Percentiles rank a stretch among this genome's conserved stretches.
phyloP scores from a whole-genome alignment of 2,888 invertebrate genomes.

The Idaea straminata region DNA sequence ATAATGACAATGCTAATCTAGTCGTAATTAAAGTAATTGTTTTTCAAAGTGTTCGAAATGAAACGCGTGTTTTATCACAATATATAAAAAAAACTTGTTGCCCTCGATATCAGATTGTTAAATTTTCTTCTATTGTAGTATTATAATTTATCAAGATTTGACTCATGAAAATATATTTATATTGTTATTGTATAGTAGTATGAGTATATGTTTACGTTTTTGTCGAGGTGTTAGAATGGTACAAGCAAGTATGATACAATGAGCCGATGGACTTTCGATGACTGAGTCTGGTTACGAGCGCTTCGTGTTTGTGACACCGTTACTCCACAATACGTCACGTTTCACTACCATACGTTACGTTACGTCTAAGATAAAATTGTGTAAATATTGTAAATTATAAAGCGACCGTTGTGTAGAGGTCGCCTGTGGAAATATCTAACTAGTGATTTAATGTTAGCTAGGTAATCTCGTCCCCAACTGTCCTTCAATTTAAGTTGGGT shows the following conservation, averaged over 20 bases:
- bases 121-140: slow-evolving; percentile 68
- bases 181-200: slow-evolving; percentile 75
- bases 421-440: slow-evolving; percentile 72
- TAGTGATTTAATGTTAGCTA: slow-evolving; percentile 78
- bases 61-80: slow-evolving; percentile 49
- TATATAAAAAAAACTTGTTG: slow-evolving; percentile 52
- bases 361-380: slow-evolving; percentile 65
- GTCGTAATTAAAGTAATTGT: slow-evolving; percentile 46
- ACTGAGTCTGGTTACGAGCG: slow-evolving; percentile 60
- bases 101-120: slow-evolving; percentile 67
- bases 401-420: slow-evolving; percentile 72
- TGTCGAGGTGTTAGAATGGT: slow-evolving; percentile 61
- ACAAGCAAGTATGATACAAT: slow-evolving; percentile 46
- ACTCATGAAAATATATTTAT: slow-evolving; percentile 65
- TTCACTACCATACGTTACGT: slow-evolving; percentile 40
- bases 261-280: slow-evolving; percentile 79
- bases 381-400: slow-evolving; percentile 78
- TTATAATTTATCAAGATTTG: slow-evolving; percentile 67
- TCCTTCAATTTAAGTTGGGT: slow-evolving; percentile 78
- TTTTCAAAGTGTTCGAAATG: slow-evolving; percentile 48
- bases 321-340: slow-evolving; percentile 50
- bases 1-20: slow-evolving; percentile 55
- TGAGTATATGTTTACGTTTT: slow-evolving; percentile 66
- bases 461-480: slow-evolving; percentile 79
- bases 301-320: slow-evolving; percentile 56